A percentile compares a stretch with the other conserved stretches of the same genome.
Evolutionary conservation across 2,113 vertebrate species (phyloP).

Genomic region (Myodes glareolus): DNA sequence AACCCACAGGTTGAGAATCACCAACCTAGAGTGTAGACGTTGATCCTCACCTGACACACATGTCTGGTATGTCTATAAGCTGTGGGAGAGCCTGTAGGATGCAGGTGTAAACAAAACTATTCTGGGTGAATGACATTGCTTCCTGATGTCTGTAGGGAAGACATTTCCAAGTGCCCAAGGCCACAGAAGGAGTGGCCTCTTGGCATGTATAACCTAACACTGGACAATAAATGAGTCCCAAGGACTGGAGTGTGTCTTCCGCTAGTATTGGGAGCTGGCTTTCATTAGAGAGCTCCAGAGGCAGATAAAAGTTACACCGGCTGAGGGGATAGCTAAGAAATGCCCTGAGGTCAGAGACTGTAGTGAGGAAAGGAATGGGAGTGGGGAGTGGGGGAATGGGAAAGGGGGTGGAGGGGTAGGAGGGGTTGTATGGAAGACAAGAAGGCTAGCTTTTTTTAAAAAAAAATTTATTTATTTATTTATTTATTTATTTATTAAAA

Average conservation of each 20-base stretch:
- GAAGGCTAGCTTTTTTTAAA: not conserved
- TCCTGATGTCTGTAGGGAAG: not conserved
- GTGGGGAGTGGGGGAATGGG: not conserved
- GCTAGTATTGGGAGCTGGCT: not conserved
- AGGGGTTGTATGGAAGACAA: not conserved
- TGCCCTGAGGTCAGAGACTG: not conserved
- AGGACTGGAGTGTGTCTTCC: not conserved
- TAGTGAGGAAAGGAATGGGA: not conserved
- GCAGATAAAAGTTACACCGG: too few relatives aligned
- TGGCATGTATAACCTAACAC: not conserved
- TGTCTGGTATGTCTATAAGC: not conserved
- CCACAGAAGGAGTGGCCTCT: not conserved
- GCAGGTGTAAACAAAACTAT: accelerated
- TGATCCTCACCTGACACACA: not conserved
- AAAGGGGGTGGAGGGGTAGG: accelerated
- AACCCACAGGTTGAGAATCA: not conserved
- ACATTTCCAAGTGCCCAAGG: accelerated
- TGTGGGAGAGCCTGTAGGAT: not conserved
- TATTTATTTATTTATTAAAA: too few relatives aligned
- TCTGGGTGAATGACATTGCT: not conserved
- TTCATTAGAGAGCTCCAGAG: not conserved
- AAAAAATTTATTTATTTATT: too few relatives aligned
- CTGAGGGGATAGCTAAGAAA: not conserved
- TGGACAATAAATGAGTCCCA: not conserved
- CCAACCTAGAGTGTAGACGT: not conserved